Evolutionary conservation across 2,888 invertebrate species (phyloP), one percentile per base, ranked within the genome.

Genomic region (Drosophila phalerata): DNA sequence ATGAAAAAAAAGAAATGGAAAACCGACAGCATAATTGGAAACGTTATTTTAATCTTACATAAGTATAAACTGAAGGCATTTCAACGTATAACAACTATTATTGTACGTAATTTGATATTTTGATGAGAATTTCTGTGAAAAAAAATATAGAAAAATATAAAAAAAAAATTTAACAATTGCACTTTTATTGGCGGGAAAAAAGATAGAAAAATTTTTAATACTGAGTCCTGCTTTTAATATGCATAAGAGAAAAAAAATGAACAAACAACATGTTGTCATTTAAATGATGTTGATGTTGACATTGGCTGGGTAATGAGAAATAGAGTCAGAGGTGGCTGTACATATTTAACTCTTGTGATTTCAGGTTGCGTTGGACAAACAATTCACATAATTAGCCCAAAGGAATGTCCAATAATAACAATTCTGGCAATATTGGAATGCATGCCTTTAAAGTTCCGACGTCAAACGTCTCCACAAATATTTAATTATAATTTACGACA

Each of bases 61-160:
- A 89, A 88, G 82, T 82, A 81, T 82, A 83, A 89, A 79, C 73
- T 68, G 77, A 85, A 83, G 69, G 85, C 89, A 85, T 85, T 85
- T 82, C 73, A 73, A 73, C 85, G 85, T 89, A 86, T 89, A 74
- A 89, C 67, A 89, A 82, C 69, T 88, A 84, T 81, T 88, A 90
- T 88, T 91, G 90, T 90, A 90, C 91, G 91, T 90, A 90, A 90
- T 86, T 88, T 89, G 85, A 90, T 90, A 90, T 90, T 90, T 90
- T 90, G 91, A 90, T 88, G 91, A 90, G 89, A 90, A 90, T 90
- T 90, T 90, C 91, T 90, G 89, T 90, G 90, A 90, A 89, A 79
- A 79, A 78, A 90, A 87, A 79, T 70, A 78, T 76, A 77, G 75
- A 76, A 76, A 85, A 77, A 78, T 77, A 77, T 76, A 79, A 85